Evolutionary conservation across 2,888 invertebrate genomes (phyloP).

Genomic region (Plebejus anna): DNA sequence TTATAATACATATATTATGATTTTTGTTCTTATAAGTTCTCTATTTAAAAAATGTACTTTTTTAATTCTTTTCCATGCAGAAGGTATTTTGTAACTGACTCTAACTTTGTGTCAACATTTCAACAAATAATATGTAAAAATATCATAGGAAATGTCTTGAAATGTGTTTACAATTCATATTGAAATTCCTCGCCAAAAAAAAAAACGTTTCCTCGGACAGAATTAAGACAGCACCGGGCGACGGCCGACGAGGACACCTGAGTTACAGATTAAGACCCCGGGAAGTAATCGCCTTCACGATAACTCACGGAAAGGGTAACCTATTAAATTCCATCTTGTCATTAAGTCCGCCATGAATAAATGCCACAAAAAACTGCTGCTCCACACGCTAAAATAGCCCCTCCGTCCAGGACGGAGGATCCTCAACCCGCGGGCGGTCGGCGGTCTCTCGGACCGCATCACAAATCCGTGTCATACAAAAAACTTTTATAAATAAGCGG

Average conservation of each 20-base stretch:
- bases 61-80: too few species aligned
- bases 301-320: slow-evolving; percentile 26
- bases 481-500: slow-evolving; percentile 58
- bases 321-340: slow-evolving; percentile 35
- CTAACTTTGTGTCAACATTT: too few species aligned
- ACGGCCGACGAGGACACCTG: background rate
- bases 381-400: background rate
- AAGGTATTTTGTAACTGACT: too few species aligned
- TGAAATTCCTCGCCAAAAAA: background rate
- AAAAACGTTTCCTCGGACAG: background rate
- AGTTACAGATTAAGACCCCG: slow-evolving; percentile 20
- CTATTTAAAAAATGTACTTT: too few species aligned
- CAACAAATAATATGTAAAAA: background rate
- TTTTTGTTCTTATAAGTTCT: too few species aligned
- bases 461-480: slow-evolving; percentile 46
- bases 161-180: background rate
- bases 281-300: slow-evolving; percentile 2
- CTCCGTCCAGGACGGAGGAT: background rate
- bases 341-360: slow-evolving; percentile 57
- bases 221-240: slow-evolving; percentile 10
- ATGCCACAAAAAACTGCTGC: background rate
- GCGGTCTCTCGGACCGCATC: background rate
- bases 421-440: background rate
- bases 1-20: too few species aligned
- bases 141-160: background rate